These are phyloP conservation scores for Siderastrea radians DNA, from an alignment of 92 coral and sea anemone genomes.

Conservation along the genomic window DNA sequence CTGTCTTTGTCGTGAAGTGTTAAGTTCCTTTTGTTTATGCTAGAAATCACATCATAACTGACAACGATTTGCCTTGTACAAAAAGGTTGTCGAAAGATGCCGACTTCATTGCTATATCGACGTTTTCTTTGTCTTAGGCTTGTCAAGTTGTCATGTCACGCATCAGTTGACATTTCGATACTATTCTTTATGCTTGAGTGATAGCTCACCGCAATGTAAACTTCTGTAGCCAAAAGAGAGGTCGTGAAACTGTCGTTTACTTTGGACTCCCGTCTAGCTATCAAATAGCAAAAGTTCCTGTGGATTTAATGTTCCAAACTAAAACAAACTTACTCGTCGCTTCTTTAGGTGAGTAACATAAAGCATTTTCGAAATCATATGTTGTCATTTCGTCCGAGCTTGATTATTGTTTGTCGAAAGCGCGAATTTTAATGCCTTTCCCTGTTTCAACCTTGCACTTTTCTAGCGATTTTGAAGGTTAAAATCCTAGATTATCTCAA, in stretches of 20 bases:
- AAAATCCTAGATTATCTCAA: not conserved
- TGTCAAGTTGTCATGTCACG: constrained; percentile 1
- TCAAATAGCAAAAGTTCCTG: not conserved
- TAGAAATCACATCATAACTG: not conserved
- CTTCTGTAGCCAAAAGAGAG: not conserved
- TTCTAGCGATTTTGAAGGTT: not conserved
- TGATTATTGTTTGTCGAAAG: not conserved
- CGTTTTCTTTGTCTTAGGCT: constrained; percentile 5
- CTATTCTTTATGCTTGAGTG: constrained; percentile 12
- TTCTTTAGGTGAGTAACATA: constrained; percentile 18
- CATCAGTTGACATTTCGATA: not conserved
- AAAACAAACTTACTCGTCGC: not conserved
- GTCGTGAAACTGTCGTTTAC: not conserved
- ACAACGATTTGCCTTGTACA: constrained; percentile 10
- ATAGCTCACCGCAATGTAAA: not conserved
- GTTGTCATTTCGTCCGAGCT: not conserved
- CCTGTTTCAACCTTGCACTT: not conserved
- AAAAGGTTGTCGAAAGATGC: constrained; percentile 13
- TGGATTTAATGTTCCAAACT: not conserved
- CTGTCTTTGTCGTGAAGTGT: not conserved
- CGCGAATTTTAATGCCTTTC: not conserved
- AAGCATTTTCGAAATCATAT: not conserved
- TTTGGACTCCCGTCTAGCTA: not conserved
- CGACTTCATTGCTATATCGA: not conserved
- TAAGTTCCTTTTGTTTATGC: not conserved